Base-by-base conservation (phyloP, 2,888 invertebrate genomes). In the Dicranocentrus wangi region DNA sequence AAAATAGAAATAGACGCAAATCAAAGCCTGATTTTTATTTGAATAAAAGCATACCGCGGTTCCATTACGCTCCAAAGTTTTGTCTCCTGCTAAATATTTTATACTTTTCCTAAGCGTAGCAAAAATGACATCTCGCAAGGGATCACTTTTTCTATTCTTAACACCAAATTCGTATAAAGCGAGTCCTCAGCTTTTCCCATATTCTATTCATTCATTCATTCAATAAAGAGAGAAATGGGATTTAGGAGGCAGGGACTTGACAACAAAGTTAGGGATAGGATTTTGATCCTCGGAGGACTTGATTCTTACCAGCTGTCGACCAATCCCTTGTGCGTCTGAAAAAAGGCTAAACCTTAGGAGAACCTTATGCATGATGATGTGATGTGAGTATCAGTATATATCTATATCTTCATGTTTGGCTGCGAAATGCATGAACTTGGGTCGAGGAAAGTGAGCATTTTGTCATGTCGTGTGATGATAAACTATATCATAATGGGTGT, bases 221-320 rank as follows among this genome's bases (percentile, higher is more conserved):
- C 39, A 63, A 5, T 60, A 60, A 28, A 68, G 21, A 43, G 60
- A 21, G 28, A 66, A 68, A 68, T 39, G 51, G 77, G 77, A 77
- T 77, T 77, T 77, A 78, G 78, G 71, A 71, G 78, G 78, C 78
- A 78, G 78, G 70, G 71, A 78, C 78, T 78, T 55, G 71, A 78
- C 55, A 65, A 71, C 39, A 17, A 47, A 43, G 19, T 70, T 43
- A 27, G 65, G 78, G 78, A 70, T 71, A 78, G 78, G 78, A 61
- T 78, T 76, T 71, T 65, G 55, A 70, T 53, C 27, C 78, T 63
- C 70, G 78, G 78, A 78, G 78, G 78, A 78, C 78, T 78, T 78
- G 78, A 78, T 78, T 78, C 78, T 53, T 63, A 42, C 43, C 78
- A 78, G 78, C 78, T 78, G 78, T 55, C 78, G 51, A 71, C 78